These are phyloP conservation scores for Xiphorhynchus elegans DNA, from an alignment of 2,113 vertebrate species.

Conservation along the genomic window DNA sequence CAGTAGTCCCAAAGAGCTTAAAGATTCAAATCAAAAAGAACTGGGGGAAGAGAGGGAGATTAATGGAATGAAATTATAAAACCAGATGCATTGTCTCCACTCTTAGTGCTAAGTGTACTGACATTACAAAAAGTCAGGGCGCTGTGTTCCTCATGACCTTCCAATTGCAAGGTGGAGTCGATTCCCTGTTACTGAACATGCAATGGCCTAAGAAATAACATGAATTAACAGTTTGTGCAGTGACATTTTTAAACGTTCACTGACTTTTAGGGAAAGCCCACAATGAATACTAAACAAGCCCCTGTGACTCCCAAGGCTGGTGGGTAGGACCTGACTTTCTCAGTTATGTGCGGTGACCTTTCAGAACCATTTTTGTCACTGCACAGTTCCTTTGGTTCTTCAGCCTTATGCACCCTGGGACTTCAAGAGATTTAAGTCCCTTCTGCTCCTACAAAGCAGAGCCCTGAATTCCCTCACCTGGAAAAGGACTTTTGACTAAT, in stretches of 20 bases:
- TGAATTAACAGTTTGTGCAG: not conserved
- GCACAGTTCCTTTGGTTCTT: not conserved
- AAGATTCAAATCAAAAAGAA: not conserved
- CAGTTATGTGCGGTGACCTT: not conserved
- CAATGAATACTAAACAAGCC: constrained; percentile 12
- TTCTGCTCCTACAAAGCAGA: not conserved
- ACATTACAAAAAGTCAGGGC: not conserved
- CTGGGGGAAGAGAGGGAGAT: not conserved
- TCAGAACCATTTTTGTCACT: not conserved
- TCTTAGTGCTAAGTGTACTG: not conserved
- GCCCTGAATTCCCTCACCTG: not conserved
- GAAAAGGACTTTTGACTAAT: constrained; percentile 2
- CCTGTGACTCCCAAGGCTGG: not conserved
- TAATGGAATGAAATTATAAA: not conserved
- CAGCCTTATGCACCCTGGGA: not conserved
- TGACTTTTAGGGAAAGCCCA: constrained; percentile 35
- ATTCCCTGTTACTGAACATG: not conserved
- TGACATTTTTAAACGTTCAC: constrained; percentile 39
- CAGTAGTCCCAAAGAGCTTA: not conserved
- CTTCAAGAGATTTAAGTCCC: not conserved
- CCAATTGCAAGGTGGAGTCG: not conserved
- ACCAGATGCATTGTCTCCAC: not conserved
- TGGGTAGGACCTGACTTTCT: not conserved
- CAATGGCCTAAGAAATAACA: not conserved
- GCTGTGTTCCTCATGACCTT: not conserved